A percentile compares a stretch with the other conserved stretches of the same genome.
Evolutionary conservation across 2,113 vertebrate species (phyloP).

Genomic region (Atlantisia rogersi): DNA sequence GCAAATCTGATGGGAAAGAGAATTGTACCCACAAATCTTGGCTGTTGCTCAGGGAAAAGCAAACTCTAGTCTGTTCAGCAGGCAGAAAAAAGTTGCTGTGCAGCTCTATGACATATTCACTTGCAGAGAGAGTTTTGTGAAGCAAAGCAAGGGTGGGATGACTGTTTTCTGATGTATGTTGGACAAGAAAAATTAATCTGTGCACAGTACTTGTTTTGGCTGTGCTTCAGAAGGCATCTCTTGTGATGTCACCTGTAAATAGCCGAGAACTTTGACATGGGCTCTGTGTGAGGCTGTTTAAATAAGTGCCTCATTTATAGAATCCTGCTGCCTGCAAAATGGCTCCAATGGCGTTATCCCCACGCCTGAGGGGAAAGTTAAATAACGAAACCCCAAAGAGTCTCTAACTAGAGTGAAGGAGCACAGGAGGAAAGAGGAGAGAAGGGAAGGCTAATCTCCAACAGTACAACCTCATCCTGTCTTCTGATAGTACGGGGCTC

Average conservation of each 20-base stretch:
- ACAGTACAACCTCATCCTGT: conserved; percentile 71
- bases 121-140: conserved; percentile 9
- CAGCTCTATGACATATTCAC: not conserved
- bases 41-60: not conserved
- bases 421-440: not conserved
- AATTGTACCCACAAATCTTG: not conserved
- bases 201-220: conserved; percentile 8
- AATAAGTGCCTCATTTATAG: conserved; percentile 82
- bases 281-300: conserved; percentile 84
- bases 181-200: conserved; percentile 64
- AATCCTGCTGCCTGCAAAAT: conserved; percentile 84
- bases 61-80: not conserved
- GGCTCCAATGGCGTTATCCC: conserved; percentile 84
- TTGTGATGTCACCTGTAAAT: conserved; percentile 87
- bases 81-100: not conserved
- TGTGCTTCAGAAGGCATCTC: conserved; percentile 56
- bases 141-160: not conserved
- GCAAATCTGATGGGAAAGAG: not conserved
- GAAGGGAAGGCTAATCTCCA: conserved; percentile 73
- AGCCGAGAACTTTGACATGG: conserved; percentile 80
- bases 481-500: conserved; percentile 51
- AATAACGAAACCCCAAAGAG: conserved; percentile 76
- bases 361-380: conserved; percentile 70
- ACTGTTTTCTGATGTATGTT: conserved; percentile 39
- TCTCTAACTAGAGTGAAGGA: conserved; percentile 37